A percentile compares a stretch with the other conserved stretches of the same genome.
Evolutionary conservation across 2,113 vertebrate genomes (phyloP).

Genomic region (Halichoerus grypus): DNA sequence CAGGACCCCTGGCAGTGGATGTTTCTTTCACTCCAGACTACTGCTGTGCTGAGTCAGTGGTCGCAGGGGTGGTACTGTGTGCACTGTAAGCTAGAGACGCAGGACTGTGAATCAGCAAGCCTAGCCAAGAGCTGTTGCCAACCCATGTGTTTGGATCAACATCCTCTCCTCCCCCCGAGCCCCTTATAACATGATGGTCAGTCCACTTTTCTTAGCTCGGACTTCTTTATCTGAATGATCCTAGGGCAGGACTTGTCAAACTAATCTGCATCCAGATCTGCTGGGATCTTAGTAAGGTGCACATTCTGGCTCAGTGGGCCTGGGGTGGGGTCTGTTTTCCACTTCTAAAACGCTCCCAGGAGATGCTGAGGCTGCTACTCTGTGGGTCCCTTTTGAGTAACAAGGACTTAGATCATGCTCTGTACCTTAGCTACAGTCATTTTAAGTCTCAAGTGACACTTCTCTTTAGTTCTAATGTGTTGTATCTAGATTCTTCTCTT

Average conservation of each 20-base stretch:
- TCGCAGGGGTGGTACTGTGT: not conserved
- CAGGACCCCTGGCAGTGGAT: not conserved
- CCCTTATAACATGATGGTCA: too few species aligned
- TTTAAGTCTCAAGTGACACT: not conserved
- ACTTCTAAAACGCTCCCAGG: not conserved
- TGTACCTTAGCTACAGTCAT: not conserved
- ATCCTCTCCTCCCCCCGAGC: fast-evolving
- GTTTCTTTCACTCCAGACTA: not conserved
- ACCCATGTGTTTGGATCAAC: not conserved
- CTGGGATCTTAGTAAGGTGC: not conserved
- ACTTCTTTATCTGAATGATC: not conserved
- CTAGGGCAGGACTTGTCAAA: not conserved
- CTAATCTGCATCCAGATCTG: not conserved
- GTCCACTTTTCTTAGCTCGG: not conserved
- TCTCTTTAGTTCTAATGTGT: not conserved
- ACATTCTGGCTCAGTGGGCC: not conserved
- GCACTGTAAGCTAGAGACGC: not conserved
- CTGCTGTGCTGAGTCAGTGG: not conserved
- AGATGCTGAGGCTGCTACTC: not conserved
- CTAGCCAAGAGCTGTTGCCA: not conserved
- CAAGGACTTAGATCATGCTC: not conserved
- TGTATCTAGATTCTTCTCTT: not conserved
- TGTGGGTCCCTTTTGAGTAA: not conserved
- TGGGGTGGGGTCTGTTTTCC: not conserved
- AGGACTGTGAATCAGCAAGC: not conserved